A percentile compares a stretch with the other conserved stretches of the same genome.
These are phyloP conservation scores for Thinocorus orbignyianus DNA, from an alignment of 2,113 vertebrate species.

Conservation along the genomic window DNA sequence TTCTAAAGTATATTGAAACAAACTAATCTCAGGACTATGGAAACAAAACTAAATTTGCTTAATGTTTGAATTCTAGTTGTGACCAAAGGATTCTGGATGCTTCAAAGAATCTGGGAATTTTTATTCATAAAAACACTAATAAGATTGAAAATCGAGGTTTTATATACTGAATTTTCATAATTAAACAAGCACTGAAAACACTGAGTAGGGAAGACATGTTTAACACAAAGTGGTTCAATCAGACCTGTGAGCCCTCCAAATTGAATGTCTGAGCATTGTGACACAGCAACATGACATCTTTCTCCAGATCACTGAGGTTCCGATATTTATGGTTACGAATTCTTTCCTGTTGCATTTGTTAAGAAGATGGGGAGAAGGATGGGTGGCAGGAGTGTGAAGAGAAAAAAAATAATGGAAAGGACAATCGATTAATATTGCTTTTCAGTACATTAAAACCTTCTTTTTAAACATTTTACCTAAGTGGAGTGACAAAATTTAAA, in stretches of 20 bases:
- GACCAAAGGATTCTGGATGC: not conserved
- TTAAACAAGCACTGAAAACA: not conserved
- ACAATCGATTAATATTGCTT: not conserved
- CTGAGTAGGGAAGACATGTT: not conserved
- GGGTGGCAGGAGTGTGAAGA: not conserved
- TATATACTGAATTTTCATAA: not conserved
- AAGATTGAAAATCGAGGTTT: not conserved
- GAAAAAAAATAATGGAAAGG: not conserved
- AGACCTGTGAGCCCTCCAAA: constrained; percentile 93
- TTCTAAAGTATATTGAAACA: not conserved
- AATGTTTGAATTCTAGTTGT: not conserved
- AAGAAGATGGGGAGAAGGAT: not conserved
- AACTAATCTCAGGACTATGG: not conserved
- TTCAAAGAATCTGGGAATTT: not conserved
- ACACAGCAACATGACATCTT: constrained; percentile 90
- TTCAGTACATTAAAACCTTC: not conserved
- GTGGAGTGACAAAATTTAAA: not conserved
- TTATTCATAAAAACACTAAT: not conserved
- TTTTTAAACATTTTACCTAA: not conserved
- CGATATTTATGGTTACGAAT: constrained; percentile 92
- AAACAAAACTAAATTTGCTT: not conserved
- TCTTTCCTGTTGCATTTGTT: constrained; percentile 80
- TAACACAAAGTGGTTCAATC: not conserved
- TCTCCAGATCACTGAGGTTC: constrained; percentile 86
- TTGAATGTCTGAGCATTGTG: constrained; percentile 95